Conservation (phyloP, 2,888 invertebrate genomes). For the Xestia xanthographa region DNA sequence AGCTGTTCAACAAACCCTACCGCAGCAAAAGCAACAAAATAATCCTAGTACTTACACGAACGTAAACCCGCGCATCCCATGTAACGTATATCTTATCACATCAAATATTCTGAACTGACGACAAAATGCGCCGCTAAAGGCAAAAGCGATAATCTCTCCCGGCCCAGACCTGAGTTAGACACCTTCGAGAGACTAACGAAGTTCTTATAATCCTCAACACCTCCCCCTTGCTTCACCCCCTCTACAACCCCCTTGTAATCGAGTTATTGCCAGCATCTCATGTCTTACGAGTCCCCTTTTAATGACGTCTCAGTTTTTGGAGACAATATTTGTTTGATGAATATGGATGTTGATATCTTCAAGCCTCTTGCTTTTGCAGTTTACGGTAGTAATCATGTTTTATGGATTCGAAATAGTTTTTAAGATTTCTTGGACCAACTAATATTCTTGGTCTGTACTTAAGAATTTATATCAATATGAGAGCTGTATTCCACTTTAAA, state of each 20-base stretch:
- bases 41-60: constrained; percentile 41
- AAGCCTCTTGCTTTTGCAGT: background rate
- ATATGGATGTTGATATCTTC: constrained; percentile 36
- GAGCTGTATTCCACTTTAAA: background rate
- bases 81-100: constrained; percentile 68
- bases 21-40: constrained; percentile 25
- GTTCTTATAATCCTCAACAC: constrained; percentile 86
- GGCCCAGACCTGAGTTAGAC: constrained; percentile 86
- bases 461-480: background rate
- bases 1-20: background rate
- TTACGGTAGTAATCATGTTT: background rate
- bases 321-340: constrained; percentile 56
- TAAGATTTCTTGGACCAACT: background rate
- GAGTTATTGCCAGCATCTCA: constrained; percentile 88
- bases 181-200: constrained; percentile 89
- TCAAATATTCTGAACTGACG: constrained; percentile 78
- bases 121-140: constrained; percentile 83
- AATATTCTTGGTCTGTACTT: background rate
- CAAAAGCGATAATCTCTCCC: constrained; percentile 87
- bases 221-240: constrained; percentile 66
- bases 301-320: constrained; percentile 73
- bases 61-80: constrained; percentile 50
- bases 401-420: background rate
- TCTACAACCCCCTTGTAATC: constrained; percentile 79
- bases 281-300: constrained; percentile 80